These are phyloP conservation scores for Acanthiza pusilla DNA, from an alignment of 2,797 vertebrate species.

Conservation along the genomic window DNA sequence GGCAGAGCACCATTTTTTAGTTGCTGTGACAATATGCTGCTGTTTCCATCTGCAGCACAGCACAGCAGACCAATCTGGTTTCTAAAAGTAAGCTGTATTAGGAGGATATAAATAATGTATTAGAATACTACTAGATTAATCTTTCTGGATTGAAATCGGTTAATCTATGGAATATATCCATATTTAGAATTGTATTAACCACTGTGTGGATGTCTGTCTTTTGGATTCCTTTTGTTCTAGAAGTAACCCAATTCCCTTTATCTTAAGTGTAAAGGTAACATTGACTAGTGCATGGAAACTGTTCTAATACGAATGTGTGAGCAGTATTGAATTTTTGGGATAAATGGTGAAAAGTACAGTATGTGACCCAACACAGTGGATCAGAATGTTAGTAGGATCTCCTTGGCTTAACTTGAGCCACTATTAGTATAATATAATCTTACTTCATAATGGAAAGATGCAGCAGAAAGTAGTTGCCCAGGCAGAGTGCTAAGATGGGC, in stretches of 20 bases:
- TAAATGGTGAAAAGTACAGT: neutral
- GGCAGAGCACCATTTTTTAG: neutral
- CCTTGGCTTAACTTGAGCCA: neutral
- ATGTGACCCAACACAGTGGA: neutral
- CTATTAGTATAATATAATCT: neutral
- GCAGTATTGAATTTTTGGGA: neutral
- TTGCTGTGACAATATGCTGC: neutral
- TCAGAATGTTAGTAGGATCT: neutral
- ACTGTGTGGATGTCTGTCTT: neutral
- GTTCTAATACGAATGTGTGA: neutral
- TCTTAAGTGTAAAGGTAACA: neutral
- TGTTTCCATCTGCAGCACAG: neutral
- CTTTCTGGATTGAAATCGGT: constrained; percentile 6
- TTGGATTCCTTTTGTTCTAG: neutral
- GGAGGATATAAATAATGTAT: constrained; percentile 7
- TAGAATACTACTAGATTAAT: neutral
- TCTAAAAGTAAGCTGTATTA: neutral
- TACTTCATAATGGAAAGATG: neutral
- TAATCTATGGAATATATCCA: neutral
- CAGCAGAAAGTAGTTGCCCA: neutral
- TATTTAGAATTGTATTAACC: neutral
- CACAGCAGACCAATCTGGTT: neutral
- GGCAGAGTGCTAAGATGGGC: neutral
- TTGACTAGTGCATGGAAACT: neutral
- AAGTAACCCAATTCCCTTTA: neutral